Conservation (phyloP, 2,888 invertebrate genomes). For the Tuta absoluta region DNA sequence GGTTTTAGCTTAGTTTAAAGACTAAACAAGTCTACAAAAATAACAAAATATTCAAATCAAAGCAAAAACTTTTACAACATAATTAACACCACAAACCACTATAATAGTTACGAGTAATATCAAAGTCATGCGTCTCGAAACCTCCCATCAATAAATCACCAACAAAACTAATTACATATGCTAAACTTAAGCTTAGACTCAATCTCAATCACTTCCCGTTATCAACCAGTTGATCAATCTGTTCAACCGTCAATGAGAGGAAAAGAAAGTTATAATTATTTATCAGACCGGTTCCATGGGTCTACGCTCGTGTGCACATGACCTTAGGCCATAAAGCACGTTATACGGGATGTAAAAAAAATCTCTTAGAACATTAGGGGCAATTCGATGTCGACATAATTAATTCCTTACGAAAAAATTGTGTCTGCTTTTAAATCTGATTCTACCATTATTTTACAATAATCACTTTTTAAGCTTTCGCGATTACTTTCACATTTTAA, state of each 20-base stretch:
- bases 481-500: no score
- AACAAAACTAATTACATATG: background rate
- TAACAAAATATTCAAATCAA: no score
- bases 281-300: background rate
- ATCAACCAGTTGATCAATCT: background rate
- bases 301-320: background rate
- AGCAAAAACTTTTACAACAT: no score
- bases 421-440: no score
- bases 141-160: background rate
- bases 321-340: background rate
- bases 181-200: background rate
- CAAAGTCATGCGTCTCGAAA: background rate
- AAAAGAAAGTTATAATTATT: conserved; percentile 23
- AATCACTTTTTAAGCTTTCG: no score
- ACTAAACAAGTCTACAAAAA: no score
- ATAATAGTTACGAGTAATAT: background rate
- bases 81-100: background rate
- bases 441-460: no score
- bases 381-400: no score
- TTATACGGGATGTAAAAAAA: no score
- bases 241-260: conserved; percentile 5
- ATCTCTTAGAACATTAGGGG: no score
- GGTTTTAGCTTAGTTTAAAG: no score
- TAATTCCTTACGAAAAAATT: no score
- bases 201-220: conserved; percentile 2